phyloP scores from a whole-genome alignment of 2,797 vertebrate genomes.

The Acrossocheilus wenchowensis region DNA sequence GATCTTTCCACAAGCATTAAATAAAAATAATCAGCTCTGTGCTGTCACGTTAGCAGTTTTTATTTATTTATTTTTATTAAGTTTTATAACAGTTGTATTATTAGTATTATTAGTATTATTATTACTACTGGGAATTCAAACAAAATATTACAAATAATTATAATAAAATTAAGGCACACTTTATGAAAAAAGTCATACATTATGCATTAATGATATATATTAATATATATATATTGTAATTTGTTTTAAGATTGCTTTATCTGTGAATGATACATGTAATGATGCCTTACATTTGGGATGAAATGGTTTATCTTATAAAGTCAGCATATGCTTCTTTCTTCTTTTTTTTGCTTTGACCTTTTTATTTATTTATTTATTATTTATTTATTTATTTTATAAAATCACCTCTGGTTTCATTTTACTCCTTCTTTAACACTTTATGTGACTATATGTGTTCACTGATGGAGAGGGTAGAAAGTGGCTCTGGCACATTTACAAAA shows the following conservation, averaged over 20 bases:
- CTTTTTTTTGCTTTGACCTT: neutral
- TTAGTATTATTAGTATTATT: neutral
- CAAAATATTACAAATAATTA: neutral
- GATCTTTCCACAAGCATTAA: neutral
- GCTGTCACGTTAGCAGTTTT: no score
- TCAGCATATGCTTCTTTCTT: neutral
- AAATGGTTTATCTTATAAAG: neutral
- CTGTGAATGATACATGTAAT: neutral
- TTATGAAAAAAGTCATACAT: no score
- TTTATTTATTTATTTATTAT: no score
- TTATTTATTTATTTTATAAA: no score
- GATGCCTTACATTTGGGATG: no score
- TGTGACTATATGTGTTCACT: constrained; percentile 31
- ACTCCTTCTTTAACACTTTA: neutral
- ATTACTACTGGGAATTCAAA: neutral
- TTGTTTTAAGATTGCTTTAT: neutral
- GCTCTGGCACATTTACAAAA: constrained; percentile 71
- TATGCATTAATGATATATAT: neutral
- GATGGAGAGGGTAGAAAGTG: constrained; percentile 49
- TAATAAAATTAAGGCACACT: neutral
- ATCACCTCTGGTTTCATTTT: neutral
- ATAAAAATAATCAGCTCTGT: neutral
- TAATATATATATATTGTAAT: neutral
- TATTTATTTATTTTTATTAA: neutral
- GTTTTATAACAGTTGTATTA: neutral